Conservation (phyloP, 2,113 vertebrate species). For the Opisthocomus hoazin region DNA sequence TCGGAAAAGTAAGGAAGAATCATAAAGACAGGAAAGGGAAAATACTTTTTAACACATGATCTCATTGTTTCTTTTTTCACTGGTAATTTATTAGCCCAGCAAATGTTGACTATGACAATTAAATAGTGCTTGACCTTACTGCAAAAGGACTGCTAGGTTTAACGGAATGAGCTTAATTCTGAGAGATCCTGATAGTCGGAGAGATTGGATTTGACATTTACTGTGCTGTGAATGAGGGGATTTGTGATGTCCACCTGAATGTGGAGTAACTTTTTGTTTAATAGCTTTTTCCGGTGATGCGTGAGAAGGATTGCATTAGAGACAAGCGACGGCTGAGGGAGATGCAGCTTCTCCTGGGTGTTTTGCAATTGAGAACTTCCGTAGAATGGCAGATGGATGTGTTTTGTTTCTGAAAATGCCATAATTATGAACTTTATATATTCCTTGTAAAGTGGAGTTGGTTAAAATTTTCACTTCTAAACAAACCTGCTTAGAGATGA, state of each 20-base stretch:
- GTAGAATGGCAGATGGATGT: not conserved
- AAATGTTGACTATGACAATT: not conserved
- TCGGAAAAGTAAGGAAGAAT: conserved; percentile 11
- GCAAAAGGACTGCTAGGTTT: not conserved
- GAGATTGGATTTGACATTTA: not conserved
- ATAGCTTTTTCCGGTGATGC: not conserved
- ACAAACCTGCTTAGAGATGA: not conserved
- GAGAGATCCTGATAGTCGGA: not conserved
- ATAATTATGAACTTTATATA: not conserved
- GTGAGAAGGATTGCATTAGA: not conserved
- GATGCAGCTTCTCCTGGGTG: not conserved
- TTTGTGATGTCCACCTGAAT: not conserved
- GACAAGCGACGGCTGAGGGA: not conserved
- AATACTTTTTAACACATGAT: conserved; percentile 25
- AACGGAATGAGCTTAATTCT: not conserved
- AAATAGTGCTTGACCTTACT: not conserved
- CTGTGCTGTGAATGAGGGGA: not conserved
- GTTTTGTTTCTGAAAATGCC: not conserved
- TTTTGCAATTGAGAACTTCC: not conserved
- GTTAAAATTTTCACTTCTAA: not conserved
- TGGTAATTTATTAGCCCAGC: conserved; percentile 21
- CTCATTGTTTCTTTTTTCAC: conserved; percentile 39
- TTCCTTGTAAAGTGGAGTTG: not conserved
- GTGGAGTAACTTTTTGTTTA: not conserved
- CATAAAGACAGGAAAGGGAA: conserved; percentile 51